Evolutionary conservation across 2,888 invertebrate species (phyloP), one percentile per base, ranked within the genome.

Genomic region (Diarsia brunnea): DNA sequence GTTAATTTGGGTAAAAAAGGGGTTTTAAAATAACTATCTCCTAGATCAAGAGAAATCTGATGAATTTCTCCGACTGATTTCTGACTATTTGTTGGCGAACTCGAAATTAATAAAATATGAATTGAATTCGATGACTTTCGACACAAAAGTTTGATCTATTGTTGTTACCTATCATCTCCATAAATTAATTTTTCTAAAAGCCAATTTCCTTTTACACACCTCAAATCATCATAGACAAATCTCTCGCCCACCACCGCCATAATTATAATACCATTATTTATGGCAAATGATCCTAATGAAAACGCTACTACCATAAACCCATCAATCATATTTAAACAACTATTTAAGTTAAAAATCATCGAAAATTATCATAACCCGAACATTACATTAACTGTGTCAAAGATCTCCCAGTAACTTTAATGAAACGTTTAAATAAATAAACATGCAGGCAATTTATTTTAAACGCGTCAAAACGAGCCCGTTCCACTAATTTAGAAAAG

Each of bases 251-350:
- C 72, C 72, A 45, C 47, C 2, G 61, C 64, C 47, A 61, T 84
- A 68, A 65, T 75, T 81, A 84, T 75, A 73, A 83, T 67, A 63
- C 70, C 64, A 82, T 82, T 75, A 78, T 85, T 75, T 78, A 82
- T 82, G 51, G 63, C 70, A 75, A 74, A 78, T 86, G 47, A 58
- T 67, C 71, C 69, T 66, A 68, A 81, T 78, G 72, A 76, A 86
- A 84, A 53, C 11, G 65, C 61, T 64, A 73, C 79, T 76, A 69
- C 75, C 73, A 77, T 84, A 81, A 67, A 81, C 67, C 38, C 69
- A 79, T 79, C 61, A 61, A 86, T 80, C 69, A 79, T 67, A 78
- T 69, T 58, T 73, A 63, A 76, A 81, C 45, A 24, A 71, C 43
- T 63, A 68, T 81, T 69, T 67, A 76, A 75, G 67, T 71, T 68